These are phyloP conservation scores for Zelostemma sp. DNA, from an alignment of 1,140 invertebrate species.

Conservation along the genomic window DNA sequence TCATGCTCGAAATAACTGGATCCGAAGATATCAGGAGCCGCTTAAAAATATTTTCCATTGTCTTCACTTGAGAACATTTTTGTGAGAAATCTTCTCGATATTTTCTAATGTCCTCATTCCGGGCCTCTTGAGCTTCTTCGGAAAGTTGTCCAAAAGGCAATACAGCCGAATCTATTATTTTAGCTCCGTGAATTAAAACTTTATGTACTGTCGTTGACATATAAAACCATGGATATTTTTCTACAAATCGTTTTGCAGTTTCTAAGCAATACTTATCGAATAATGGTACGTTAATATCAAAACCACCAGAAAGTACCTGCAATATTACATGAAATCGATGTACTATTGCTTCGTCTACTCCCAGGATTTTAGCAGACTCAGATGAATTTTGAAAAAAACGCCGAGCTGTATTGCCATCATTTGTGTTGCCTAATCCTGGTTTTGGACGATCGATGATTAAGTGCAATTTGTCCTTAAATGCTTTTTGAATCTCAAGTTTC, in stretches of 20 bases:
- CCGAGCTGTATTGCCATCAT: constrained; percentile 61
- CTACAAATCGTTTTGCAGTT: constrained; percentile 42
- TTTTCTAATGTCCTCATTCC: constrained; percentile 27
- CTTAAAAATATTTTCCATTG: constrained; percentile 32
- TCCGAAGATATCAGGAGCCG: too few species aligned
- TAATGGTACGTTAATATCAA: constrained; percentile 42
- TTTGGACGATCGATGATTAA: constrained; percentile 54
- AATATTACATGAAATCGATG: constrained; percentile 52
- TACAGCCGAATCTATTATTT: constrained; percentile 3
- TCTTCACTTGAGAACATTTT: constrained; percentile 18
- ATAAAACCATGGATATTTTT: constrained; percentile 38
- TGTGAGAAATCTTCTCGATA: constrained; percentile 23
- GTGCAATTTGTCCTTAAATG: constrained; percentile 26
- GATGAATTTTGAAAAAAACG: constrained; percentile 53
- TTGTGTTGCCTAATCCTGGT: constrained; percentile 53
- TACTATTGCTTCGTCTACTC: constrained; percentile 56
- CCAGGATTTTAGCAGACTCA: constrained; percentile 53
- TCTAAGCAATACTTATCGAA: constrained; percentile 41
- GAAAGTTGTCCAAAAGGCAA: constrained; percentile 30
- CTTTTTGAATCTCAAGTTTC: constrained; percentile 36
- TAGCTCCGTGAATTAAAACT: constrained; percentile 54
- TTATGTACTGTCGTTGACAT: constrained; percentile 47
- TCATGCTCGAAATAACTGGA: too few species aligned
- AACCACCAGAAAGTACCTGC: constrained; percentile 46
- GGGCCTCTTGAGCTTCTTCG: constrained; percentile 35